A percentile compares a stretch with the other conserved stretches of the same genome.
Conservation (phyloP, 2,888 invertebrate species). For the Parapristionchus giblindavisi region DNA sequence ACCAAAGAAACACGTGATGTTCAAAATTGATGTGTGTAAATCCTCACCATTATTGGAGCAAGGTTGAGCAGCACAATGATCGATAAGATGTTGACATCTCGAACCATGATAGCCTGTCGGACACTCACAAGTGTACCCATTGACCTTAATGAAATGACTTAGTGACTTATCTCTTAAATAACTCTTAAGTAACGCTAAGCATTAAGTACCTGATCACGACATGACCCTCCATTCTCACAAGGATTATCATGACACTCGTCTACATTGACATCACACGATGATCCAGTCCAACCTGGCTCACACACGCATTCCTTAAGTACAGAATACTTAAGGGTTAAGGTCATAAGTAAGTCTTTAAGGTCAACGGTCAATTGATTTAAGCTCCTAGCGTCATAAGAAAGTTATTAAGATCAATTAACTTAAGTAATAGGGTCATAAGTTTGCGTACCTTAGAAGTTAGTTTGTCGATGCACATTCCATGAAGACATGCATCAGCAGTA, state of each 20-base stretch:
- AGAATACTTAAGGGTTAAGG: no score
- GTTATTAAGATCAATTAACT: no score
- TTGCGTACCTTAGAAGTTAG: conserved; percentile 35
- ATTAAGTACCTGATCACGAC: conserved; percentile 79
- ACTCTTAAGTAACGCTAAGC: neutral
- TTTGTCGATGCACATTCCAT: conserved; percentile 80
- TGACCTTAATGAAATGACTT: conserved; percentile 61
- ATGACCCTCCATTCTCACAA: conserved; percentile 90
- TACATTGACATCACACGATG: conserved; percentile 73
- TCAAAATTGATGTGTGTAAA: neutral
- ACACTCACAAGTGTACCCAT: conserved; percentile 82
- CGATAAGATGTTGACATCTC: conserved; percentile 85
- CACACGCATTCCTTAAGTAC: conserved; percentile 83
- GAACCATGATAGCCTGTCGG: conserved; percentile 93
- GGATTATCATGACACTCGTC: conserved; percentile 90
- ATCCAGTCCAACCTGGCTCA: conserved; percentile 87
- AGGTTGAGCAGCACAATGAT: conserved; percentile 83
- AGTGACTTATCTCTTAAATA: neutral
- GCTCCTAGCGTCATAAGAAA: no score
- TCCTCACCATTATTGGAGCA: conserved; percentile 64
- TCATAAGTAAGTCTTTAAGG: no score
- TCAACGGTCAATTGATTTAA: no score
- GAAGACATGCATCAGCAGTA: conserved; percentile 82
- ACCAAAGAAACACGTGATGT: neutral
- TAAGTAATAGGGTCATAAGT: no score